phyloP scores from a whole-genome alignment of 1,140 invertebrate species.

The Drosophila nasuta region DNA sequence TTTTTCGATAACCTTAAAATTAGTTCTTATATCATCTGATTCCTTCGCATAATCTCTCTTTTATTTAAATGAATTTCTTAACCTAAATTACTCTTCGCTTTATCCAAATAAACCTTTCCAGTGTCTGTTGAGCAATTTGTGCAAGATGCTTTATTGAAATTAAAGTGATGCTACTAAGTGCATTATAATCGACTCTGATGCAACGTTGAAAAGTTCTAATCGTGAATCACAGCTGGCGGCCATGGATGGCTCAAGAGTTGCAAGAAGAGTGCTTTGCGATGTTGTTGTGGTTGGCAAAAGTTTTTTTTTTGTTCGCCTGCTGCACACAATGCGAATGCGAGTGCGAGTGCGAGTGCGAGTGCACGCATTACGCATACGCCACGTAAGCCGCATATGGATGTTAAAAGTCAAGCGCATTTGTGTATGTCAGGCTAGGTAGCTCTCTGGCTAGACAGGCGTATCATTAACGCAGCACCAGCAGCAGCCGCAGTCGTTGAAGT shows the following conservation, averaged over 20 bases:
- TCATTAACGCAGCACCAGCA: constrained; percentile 69
- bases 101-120: too few relatives aligned
- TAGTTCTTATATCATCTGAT: too few relatives aligned
- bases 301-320: constrained; percentile 8
- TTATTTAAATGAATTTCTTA: too few relatives aligned
- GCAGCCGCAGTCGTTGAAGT: constrained; percentile 25
- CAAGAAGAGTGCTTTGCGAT: neutral
- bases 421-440: constrained; percentile 50
- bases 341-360: constrained; percentile 1
- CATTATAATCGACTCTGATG: constrained; percentile 21
- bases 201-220: constrained; percentile 2
- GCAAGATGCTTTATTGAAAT: neutral
- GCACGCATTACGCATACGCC: constrained; percentile 73
- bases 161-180: neutral
- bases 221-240: constrained; percentile 10
- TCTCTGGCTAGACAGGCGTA: constrained; percentile 66
- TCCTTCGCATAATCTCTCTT: too few relatives aligned
- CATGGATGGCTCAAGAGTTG: neutral
- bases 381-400: constrained; percentile 45
- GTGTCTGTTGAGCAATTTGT: neutral
- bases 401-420: constrained; percentile 51
- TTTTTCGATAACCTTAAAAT: too few relatives aligned
- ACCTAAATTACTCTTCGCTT: too few relatives aligned
- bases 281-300: constrained; percentile 3
- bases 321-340: constrained; percentile 27